Base-by-base conservation (phyloP, 2,113 vertebrate genomes). In the Dendropsophus ebraccatus region DNA sequence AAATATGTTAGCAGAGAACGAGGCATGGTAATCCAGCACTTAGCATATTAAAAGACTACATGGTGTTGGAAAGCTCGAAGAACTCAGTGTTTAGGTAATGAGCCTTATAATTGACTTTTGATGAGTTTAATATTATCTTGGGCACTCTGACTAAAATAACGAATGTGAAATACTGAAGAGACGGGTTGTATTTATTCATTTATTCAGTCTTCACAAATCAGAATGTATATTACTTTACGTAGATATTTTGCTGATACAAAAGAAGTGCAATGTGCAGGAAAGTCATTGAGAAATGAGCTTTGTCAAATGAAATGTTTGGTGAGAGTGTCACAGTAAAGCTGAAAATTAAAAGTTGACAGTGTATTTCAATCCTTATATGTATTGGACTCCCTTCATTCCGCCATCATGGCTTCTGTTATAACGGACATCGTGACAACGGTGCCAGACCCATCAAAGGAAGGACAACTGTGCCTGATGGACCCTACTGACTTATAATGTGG, bases 41-140 rank as follows among this genome's bases (percentile, higher is more conserved):
- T 49, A 88, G 88, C 72, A 88, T 85, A 88, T 88, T 81, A 88
- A 2, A 13, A 11, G 65, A 79, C 77, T 86, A 82, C 41, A 77
- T 60, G n/a, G 11, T 88, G 56, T 88, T 87, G 75, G 82, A 86
- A 72, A 90, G 78, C 87, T 89, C 90, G 88, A 87, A 87, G 89
- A 90, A 86, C 47, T 35, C 78, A 90, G 32, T 87, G 86, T 82
- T 88, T 85, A 79, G 78, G 87, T 91, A 90, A 91, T 88, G 90
- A 91, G 89, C 90, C 91, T 89, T 88, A 87, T 88, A 88, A 91
- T 70, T 72, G 85, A 90, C 87, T 86, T 85, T 52, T 87, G 88
- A 90, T 90, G 89, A 90, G 87, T 88, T 90, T 89, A 87, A 87
- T 75, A 17, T 81, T 16, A 70, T 60, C 75, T 84, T 89, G 35